Evolutionary conservation across 2,797 vertebrate species (phyloP).

Genomic region (Myotis myotis): DNA sequence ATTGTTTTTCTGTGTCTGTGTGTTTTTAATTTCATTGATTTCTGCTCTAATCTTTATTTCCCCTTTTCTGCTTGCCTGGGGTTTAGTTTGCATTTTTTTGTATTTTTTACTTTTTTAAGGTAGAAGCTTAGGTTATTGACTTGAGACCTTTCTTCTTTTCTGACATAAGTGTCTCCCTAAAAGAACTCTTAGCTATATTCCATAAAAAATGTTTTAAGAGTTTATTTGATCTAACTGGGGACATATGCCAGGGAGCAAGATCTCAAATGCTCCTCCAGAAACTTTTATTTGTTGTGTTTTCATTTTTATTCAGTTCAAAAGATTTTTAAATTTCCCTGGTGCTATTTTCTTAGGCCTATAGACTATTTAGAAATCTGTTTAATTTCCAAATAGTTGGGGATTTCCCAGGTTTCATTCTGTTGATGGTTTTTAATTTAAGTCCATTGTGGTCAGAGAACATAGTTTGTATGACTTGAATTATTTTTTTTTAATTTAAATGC

Average conservation of each 20-base stretch:
- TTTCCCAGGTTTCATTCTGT: neutral
- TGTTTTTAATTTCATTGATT: neutral
- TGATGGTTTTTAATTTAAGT: constrained; percentile 22
- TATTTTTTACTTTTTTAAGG: constrained; percentile 11
- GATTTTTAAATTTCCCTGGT: constrained; percentile 39
- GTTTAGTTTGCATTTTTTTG: neutral
- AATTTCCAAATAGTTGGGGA: constrained; percentile 20
- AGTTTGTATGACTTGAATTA: neutral
- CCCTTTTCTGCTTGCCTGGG: neutral
- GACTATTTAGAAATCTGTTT: neutral
- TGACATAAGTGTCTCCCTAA: neutral
- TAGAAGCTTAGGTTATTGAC: neutral
- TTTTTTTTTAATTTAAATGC: neutral
- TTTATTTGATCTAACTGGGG: neutral
- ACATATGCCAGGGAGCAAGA: neutral
- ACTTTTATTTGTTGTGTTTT: neutral
- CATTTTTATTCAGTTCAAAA: constrained; percentile 33
- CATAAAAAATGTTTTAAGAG: neutral
- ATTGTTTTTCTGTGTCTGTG: neutral
- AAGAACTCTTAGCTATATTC: neutral
- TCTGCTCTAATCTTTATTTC: neutral
- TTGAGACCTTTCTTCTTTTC: constrained; percentile 2
- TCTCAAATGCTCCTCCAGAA: neutral
- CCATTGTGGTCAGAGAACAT: neutral
- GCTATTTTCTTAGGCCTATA: neutral